Evolutionary conservation across 2,888 invertebrate genomes (phyloP), one percentile per base, ranked within the genome.

Genomic region (Tipula vernalis): DNA sequence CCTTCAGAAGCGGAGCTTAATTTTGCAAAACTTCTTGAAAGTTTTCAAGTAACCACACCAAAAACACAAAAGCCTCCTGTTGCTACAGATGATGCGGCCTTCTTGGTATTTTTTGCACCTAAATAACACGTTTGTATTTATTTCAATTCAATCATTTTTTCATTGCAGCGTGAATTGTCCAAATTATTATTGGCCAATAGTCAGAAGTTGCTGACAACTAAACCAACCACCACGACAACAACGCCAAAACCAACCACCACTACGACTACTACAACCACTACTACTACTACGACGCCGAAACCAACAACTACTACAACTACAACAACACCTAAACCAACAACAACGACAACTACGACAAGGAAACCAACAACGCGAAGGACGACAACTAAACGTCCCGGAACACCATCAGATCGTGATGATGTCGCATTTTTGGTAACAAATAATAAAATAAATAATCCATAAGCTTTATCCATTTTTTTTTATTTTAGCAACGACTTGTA

Each of bases 51-150:
- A 2, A 86, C 83, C 47, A 86, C 87, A 83, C 85, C 87, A 10
- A 83, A 83, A 36, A 15, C 15, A 39, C 83, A 39, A 41, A 83
- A 39, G 12, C 51, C 86, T 18, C 86, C 87, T 0, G 92, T 93
- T 12, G 92, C 92, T 89, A 92, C 93, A 90, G 93, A 94, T 87
- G 94, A 94, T 89, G 90, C 94, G 87, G 92, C 92, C 51, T 94
- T 94, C 89, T 90, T 94, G 86, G 92, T 94, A 89, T 28, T 12
- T 0, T 28, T 28, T 28, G 28, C 28, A 28, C 28, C 36, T 39
- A 39, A 39, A 39, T 39, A 39, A 39, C 1, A 36, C 15, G 8
- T 4, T 36, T 36, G 2, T n/a, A 4, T 4, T 15, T 15, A 15
- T 44, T 44, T 83, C 0, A 85, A 15, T 39, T 41, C 8, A 10